Base-by-base conservation (phyloP, 1,140 invertebrate species). In the Melanaphis sacchari region DNA sequence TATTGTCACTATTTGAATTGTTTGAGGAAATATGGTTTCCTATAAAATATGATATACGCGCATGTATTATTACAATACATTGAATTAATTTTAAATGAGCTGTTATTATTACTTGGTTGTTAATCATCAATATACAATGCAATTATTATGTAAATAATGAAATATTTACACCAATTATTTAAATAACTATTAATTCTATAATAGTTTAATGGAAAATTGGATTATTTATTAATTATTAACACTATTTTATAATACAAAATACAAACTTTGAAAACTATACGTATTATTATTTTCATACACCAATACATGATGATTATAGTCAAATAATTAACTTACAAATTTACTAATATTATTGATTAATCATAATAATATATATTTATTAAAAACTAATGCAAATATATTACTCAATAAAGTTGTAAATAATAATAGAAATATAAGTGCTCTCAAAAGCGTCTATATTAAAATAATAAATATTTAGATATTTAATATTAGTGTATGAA, bases 1-100 rank as follows among this genome's bases (percentile, higher is more conserved):
- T 89, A 49, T 88, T n/a, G 85, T 36, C 85, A 49, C 43, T n/a
- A 49, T 88, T 88, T 88, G 31, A 87, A 87, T 87, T 87, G 41
- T 43, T 43, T 43, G 6, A 36, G 46, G 21, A 87, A 31, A 87
- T 43, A 43, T 46, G 15, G 84, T 18, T 85, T 31, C 40, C 11
- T 41, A 22, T 31, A 85, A n/a, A 18, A 87, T n/a, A 38, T 38
- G 22, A 82, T 82, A 24, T 82, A 82, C 7, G 3, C 22, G 0
- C 22, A 81, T 18, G 3, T 76, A 76, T 0, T n/a, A 36, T 5
- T 81, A 81, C 18, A 31, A 81, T n/a, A 6, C 21, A 82, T 38
- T 36, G n/a, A 82, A 21, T 82, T 21, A 6, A 2, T 38, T 5
- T 38, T 21, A 21, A 76, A 82, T 82, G 36, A 82, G 21, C 76